Evolutionary conservation across 2,888 invertebrate species (phyloP).

Genomic region (Zygogramma bicolorata): DNA sequence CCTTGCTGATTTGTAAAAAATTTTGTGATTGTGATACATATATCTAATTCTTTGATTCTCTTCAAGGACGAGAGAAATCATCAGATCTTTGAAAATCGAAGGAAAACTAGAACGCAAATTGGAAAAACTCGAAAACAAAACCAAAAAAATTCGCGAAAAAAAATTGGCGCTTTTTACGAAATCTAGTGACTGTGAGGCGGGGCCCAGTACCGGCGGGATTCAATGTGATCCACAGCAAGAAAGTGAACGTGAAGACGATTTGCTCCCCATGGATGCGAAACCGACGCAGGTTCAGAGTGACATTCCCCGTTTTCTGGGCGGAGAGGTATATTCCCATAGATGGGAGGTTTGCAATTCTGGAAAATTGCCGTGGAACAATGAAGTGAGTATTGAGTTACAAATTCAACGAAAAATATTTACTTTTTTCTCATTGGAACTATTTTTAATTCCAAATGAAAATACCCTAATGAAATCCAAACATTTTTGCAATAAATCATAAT

Average conservation of each 20-base stretch:
- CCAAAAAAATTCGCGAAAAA: conserved; percentile 64
- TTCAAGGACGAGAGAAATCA: conserved; percentile 37
- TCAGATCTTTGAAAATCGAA: conserved; percentile 58
- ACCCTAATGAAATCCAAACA: too few relatives aligned
- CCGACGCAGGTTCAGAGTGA: conserved; percentile 41
- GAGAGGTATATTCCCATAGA: conserved; percentile 62
- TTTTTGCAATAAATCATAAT: too few relatives aligned
- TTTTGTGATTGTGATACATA: neutral
- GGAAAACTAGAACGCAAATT: conserved; percentile 62
- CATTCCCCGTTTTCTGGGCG: conserved; percentile 59
- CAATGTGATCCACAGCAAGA: neutral
- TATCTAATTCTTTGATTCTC: neutral
- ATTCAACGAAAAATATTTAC: too few relatives aligned
- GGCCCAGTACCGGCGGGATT: conserved; percentile 23
- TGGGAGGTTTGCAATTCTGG: conserved; percentile 66
- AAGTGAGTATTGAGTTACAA: conserved; percentile 57
- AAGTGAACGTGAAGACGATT: conserved; percentile 24
- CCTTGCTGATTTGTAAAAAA: too few relatives aligned
- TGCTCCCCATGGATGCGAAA: conserved; percentile 48
- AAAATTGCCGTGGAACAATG: conserved; percentile 59
- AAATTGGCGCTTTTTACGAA: conserved; percentile 57
- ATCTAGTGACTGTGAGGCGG: conserved; percentile 52
- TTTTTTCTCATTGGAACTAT: too few relatives aligned
- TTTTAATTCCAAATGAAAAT: too few relatives aligned
- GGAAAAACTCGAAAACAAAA: conserved; percentile 65